Percentiles rank a stretch among this genome's conserved stretches.
Evolutionary conservation across 2,888 invertebrate genomes (phyloP).

Genomic region (Agonopterix arenella): DNA sequence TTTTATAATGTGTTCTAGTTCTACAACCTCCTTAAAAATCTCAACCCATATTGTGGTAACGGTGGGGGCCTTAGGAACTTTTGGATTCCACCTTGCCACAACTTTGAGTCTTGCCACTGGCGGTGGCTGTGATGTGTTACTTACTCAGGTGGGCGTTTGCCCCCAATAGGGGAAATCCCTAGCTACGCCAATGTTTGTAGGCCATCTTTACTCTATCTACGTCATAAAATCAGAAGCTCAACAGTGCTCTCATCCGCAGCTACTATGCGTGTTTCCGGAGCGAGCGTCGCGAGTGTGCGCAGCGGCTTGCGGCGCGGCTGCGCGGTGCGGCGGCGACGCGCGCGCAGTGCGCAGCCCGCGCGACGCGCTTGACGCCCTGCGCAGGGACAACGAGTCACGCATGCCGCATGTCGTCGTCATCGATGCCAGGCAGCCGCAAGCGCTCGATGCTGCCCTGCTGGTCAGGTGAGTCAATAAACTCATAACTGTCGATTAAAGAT

Average conservation of each 20-base stretch:
- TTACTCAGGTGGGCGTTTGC: too few species aligned
- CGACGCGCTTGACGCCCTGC: constrained; percentile 72
- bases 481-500: not conserved
- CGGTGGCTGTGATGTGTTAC: too few species aligned
- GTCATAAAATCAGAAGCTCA: too few species aligned
- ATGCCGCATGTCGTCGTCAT: constrained; percentile 81
- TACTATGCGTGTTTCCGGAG: constrained; percentile 83
- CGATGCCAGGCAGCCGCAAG: constrained; percentile 73
- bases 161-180: too few species aligned
- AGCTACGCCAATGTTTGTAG: too few species aligned
- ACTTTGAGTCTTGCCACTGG: too few species aligned
- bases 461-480: constrained; percentile 76
- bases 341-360: constrained; percentile 73
- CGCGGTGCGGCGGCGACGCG: constrained; percentile 78
- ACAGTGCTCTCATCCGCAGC: constrained; percentile 50
- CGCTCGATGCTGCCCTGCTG: constrained; percentile 79
- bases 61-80: too few species aligned
- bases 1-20: too few species aligned
- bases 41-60: too few species aligned
- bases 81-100: too few species aligned
- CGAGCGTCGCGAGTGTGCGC: constrained; percentile 82
- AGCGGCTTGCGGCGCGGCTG: constrained; percentile 78
- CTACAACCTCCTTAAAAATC: too few species aligned
- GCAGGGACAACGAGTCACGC: constrained; percentile 68
- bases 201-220: too few species aligned